Evolutionary conservation across 2,113 vertebrate species (phyloP), one percentile per base, ranked within the genome.

Genomic region (Calypte anna): DNA sequence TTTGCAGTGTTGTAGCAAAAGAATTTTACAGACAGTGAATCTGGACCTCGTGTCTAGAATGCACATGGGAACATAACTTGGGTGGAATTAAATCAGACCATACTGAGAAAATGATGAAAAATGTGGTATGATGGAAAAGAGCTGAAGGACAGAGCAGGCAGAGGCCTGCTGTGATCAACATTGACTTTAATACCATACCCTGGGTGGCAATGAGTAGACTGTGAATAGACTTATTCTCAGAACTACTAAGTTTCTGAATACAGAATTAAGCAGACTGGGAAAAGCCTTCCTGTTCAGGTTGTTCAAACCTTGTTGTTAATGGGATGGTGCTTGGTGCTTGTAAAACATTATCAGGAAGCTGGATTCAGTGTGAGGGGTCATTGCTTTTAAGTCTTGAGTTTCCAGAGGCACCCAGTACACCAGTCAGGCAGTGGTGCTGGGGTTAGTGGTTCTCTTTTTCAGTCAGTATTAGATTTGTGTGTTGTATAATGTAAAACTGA

Each of bases 121-220:
- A 23, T 13, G 25, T 64, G 50, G 8, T 64, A 2, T 7, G 13
- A 6, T 58, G 40, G 67, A 40, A 64, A 54, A 80, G 30, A 76
- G 15, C 15, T 6, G 24, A 8, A 78, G 70, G 61, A 30, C 25
- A 30, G 40, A n/a, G n/a, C 31, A 82, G 48, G 4, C 12, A 5
- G 27, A 43, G 31, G 15, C 24, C 16, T 36, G 14, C 14, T 8
- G 7, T 31, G 25, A 10, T 10, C 6, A 30, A 16, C 5, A 1
- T 38, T 0, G 0, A 25, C 31, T 77, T 73, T 78, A 31, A 31
- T 22, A 6, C 14, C 1, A 3, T 2, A 2, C 54, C 7, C 10
- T 20, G 14, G 64, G 83, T 64, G 54, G 24, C 38, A 86, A 0
- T 21, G 12, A 17, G 30, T 12, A 30, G 22, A 19, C 30, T 64